phyloP scores from a whole-genome alignment of 2,797 vertebrate genomes.

The Gallinago solitaria region DNA sequence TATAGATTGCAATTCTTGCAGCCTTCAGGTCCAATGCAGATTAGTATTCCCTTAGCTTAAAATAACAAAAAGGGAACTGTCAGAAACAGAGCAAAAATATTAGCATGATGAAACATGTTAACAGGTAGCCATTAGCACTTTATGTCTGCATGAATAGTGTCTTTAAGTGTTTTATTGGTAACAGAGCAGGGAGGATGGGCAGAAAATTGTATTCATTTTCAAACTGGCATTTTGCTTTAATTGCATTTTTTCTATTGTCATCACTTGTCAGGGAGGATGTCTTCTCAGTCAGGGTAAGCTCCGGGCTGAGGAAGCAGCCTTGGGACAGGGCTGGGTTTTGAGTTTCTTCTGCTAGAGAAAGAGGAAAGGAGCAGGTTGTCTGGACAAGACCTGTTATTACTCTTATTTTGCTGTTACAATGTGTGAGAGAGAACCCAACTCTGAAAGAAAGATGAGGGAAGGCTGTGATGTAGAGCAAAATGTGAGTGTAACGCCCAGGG shows the following conservation, averaged over 20 bases:
- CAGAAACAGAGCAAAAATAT: slow-evolving; percentile 73
- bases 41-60: slow-evolving; percentile 69
- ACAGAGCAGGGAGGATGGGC: slow-evolving; percentile 61
- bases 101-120: slow-evolving; percentile 76
- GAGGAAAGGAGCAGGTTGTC: neutral
- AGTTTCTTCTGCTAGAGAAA: neutral
- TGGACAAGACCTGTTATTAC: neutral
- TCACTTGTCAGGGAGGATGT: slow-evolving; percentile 39
- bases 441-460: neutral
- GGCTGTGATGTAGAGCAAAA: neutral
- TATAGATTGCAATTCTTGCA: slow-evolving; percentile 61
- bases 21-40: slow-evolving; percentile 67
- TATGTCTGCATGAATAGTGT: slow-evolving; percentile 75
- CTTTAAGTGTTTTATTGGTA: slow-evolving; percentile 78
- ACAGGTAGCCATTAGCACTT: slow-evolving; percentile 80
- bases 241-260: slow-evolving; percentile 51
- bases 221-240: slow-evolving; percentile 65
- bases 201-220: slow-evolving; percentile 69
- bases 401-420: neutral
- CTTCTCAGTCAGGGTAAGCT: slow-evolving; percentile 6
- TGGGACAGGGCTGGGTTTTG: neutral
- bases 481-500: rapidly evolving
- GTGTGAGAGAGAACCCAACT: neutral
- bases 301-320: neutral
- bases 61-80: slow-evolving; percentile 71